These are phyloP conservation scores for Botrylloides violaceus DNA, from an alignment of 23 tunicate genomes.

Conservation along the genomic window DNA sequence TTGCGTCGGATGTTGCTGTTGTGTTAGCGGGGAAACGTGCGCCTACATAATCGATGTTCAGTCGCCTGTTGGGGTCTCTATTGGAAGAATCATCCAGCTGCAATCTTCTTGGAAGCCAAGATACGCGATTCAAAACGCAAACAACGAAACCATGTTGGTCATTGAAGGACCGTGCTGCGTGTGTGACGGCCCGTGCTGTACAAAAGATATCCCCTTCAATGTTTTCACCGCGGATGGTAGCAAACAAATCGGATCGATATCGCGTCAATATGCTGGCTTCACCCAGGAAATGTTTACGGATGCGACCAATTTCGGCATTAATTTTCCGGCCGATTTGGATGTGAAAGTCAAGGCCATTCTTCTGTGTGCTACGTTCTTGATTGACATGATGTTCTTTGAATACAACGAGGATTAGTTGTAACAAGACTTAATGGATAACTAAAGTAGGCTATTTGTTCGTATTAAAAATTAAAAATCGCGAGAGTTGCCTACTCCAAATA, in stretches of 20 bases:
- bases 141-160: conserved; percentile 36
- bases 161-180: conserved; percentile 92
- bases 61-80: conserved; percentile 49
- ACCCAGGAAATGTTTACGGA: conserved; percentile 76
- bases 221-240: conserved; percentile 30
- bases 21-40: conserved; percentile 67
- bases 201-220: conserved; percentile 82
- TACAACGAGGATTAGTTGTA: not conserved
- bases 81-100: conserved; percentile 73
- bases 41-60: conserved; percentile 48
- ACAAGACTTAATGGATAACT: too few relatives aligned
- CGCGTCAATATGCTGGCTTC: conserved; percentile 66
- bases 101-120: conserved; percentile 72
- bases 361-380: conserved; percentile 87
- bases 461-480: too few relatives aligned
- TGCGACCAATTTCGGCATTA: conserved; percentile 65
- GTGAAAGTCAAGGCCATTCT: conserved; percentile 74
- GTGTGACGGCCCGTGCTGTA: conserved; percentile 89
- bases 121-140: conserved; percentile 46
- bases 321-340: conserved; percentile 79
- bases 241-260: conserved; percentile 39
- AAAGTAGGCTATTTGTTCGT: too few relatives aligned
- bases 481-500: too few relatives aligned
- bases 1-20: conserved; percentile 91
- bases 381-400: conserved; percentile 87